phyloP scores from a whole-genome alignment of 1,140 invertebrate species.

The Philotrypesis tridentata region DNA sequence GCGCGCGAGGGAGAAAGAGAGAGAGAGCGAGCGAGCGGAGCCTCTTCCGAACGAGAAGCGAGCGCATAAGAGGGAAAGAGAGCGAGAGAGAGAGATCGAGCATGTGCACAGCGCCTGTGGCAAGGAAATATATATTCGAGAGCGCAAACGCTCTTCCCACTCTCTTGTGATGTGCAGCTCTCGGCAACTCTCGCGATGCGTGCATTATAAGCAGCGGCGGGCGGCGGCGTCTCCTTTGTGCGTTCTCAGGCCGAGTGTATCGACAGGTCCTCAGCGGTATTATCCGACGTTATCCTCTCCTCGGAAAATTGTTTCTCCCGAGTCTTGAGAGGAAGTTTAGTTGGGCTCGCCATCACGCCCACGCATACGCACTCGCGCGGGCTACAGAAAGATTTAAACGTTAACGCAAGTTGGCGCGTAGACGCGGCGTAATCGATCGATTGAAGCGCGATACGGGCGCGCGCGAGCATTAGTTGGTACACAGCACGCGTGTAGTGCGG shows the following conservation, averaged over 20 bases:
- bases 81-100: constrained; percentile 55
- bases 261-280: constrained; percentile 27
- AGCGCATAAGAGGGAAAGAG: constrained; percentile 36
- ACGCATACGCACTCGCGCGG: neutral
- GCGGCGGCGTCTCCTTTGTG: neutral
- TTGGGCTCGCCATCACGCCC: neutral
- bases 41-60: constrained; percentile 37
- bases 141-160: neutral
- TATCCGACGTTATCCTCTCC: constrained; percentile 12
- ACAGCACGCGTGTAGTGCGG: neutral
- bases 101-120: constrained; percentile 7
- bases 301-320: constrained; percentile 40
- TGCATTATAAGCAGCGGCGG: constrained; percentile 5
- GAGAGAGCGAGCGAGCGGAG: constrained; percentile 50
- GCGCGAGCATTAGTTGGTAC: too few species aligned
- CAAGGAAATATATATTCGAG: constrained; percentile 37
- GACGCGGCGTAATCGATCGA: constrained; percentile 26
- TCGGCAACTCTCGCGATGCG: neutral
- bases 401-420: constrained; percentile 7
- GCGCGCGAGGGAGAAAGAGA: constrained; percentile 60
- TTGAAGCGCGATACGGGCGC: neutral
- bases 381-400: too few species aligned
- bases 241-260: neutral
- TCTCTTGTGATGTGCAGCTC: neutral
- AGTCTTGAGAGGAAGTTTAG: neutral